A percentile compares a stretch with the other conserved stretches of the same genome.
phyloP scores from a whole-genome alignment of 2,888 invertebrate genomes.

The Calameuta filiformis region DNA sequence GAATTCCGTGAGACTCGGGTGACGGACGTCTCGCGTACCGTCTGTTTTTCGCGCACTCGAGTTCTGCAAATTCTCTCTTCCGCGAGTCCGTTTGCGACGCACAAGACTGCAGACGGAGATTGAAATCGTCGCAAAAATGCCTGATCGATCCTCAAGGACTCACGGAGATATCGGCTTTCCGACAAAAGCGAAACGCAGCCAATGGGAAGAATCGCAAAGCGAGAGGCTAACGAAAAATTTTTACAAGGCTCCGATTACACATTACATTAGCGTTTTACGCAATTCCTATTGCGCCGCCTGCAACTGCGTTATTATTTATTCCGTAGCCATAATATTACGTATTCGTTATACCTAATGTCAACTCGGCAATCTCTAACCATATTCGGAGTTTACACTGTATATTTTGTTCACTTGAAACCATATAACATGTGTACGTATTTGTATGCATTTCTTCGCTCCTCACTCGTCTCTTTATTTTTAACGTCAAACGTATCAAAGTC shows the following conservation, averaged over 20 bases:
- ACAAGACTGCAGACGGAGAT: not conserved
- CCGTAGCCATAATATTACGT: not conserved
- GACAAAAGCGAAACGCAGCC: not conserved
- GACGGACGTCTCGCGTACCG: conserved; percentile 11
- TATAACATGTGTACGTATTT: no score
- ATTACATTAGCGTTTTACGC: not conserved
- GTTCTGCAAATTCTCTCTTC: conserved; percentile 26
- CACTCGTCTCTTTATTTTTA: not conserved
- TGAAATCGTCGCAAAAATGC: not conserved
- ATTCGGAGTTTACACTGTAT: not conserved
- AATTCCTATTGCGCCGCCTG: not conserved
- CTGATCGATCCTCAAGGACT: not conserved
- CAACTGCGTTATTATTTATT: not conserved
- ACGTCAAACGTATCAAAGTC: not conserved
- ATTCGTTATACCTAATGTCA: not conserved
- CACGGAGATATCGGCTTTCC: not conserved
- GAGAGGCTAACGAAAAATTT: not conserved
- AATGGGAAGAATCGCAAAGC: not conserved
- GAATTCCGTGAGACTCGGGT: conserved; percentile 32
- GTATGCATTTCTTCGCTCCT: not conserved
- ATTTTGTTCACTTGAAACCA: not conserved
- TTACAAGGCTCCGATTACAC: not conserved
- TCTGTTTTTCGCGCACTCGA: conserved; percentile 9
- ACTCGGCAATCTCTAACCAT: not conserved
- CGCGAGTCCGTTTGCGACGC: conserved; percentile 13